Conservation (phyloP, 2,797 vertebrate species). For the Pangasius larnaudii region DNA sequence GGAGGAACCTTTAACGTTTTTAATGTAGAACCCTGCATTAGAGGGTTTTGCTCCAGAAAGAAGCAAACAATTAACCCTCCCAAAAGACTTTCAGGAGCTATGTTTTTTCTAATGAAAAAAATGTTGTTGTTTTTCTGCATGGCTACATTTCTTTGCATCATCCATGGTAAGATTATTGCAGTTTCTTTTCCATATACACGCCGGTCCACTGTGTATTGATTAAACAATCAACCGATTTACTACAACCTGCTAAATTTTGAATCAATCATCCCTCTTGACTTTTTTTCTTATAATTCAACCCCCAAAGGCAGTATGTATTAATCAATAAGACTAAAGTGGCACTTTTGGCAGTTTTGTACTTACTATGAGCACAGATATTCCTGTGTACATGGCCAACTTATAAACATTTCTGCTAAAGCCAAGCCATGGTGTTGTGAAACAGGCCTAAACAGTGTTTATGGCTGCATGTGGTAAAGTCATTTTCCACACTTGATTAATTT, state of each 20-base stretch:
- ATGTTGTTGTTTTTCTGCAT: neutral
- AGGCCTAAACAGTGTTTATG: conserved; percentile 16
- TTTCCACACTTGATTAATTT: conserved; percentile 24
- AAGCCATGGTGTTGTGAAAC: conserved; percentile 19
- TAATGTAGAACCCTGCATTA: neutral
- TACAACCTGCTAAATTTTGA: neutral
- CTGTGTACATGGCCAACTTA: conserved; percentile 7
- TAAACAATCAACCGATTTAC: neutral
- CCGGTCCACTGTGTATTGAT: neutral
- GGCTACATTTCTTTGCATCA: neutral
- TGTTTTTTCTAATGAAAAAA: neutral
- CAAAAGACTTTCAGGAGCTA: neutral
- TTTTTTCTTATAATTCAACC: neutral
- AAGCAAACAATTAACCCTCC: neutral
- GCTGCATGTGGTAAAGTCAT: conserved; percentile 12
- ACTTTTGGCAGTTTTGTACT: neutral
- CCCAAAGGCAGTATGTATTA: neutral
- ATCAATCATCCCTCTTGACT: neutral
- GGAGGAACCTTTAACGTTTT: neutral
- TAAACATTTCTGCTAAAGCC: conserved; percentile 20
- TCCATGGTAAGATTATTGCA: neutral
- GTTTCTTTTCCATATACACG: neutral
- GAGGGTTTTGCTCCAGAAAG: neutral
- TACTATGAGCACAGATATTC: neutral
- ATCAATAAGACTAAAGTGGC: neutral